A percentile compares a stretch with the other conserved stretches of the same genome.
Conservation (phyloP, 2,113 vertebrate species). For the Nesoenas mayeri region DNA sequence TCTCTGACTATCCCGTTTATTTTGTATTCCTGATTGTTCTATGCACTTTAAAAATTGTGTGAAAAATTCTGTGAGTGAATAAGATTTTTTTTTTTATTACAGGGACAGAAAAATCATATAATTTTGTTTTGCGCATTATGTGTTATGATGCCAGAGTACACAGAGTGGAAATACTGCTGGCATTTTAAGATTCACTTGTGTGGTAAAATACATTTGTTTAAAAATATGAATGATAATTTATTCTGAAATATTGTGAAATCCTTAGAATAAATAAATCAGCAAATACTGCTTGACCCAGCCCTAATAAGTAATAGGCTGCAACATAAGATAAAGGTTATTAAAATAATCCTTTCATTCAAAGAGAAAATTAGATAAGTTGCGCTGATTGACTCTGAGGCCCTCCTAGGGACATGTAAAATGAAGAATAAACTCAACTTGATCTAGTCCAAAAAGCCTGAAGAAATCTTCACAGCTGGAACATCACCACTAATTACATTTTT, state of each 20-base stretch:
- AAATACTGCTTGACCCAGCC: conserved; percentile 21
- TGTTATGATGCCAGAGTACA: conserved; percentile 30
- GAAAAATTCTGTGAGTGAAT: background rate
- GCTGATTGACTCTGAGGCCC: conserved; percentile 72
- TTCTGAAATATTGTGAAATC: conserved; percentile 30
- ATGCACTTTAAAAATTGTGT: background rate
- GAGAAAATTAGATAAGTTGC: conserved; percentile 77
- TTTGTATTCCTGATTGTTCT: background rate
- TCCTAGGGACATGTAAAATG: conserved; percentile 71
- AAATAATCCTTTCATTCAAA: conserved; percentile 74
- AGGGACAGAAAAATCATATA: background rate
- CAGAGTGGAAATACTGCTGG: background rate
- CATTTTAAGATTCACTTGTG: background rate
- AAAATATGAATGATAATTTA: conserved; percentile 10
- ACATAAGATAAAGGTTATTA: conserved; percentile 73
- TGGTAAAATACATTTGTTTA: background rate
- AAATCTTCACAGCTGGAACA: conserved; percentile 70
- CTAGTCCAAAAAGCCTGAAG: conserved; percentile 71
- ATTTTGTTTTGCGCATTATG: background rate
- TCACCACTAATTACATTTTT: conserved; percentile 77
- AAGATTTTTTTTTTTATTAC: background rate
- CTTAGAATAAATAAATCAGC: conserved; percentile 36
- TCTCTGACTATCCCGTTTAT: background rate
- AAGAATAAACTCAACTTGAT: conserved; percentile 74
- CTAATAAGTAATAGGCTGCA: conserved; percentile 51